Percentiles rank a stretch among this genome's conserved stretches.
These are phyloP conservation scores for Alexandromys fortis DNA, from an alignment of 2,113 vertebrate species.

Conservation along the genomic window DNA sequence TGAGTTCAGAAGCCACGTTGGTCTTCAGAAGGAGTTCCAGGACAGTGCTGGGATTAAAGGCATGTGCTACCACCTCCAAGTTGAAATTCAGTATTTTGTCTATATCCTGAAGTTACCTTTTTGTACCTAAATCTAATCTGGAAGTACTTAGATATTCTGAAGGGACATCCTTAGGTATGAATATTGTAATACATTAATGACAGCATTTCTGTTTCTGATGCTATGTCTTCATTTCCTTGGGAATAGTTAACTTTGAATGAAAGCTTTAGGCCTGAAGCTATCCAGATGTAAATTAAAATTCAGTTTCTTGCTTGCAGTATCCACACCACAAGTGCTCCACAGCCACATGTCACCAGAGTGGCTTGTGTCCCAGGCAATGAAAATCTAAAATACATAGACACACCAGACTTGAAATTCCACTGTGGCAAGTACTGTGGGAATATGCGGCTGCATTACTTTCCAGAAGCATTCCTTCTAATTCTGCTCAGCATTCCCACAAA, in stretches of 20 bases:
- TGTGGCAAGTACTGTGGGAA: not conserved
- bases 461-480: not conserved
- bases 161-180: not conserved
- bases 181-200: not conserved
- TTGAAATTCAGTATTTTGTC: not conserved
- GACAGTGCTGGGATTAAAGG: not conserved
- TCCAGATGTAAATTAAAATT: not conserved
- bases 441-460: not conserved
- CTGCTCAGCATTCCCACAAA: not conserved
- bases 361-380: not conserved
- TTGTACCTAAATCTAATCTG: not conserved
- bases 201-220: not conserved
- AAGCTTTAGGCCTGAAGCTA: not conserved
- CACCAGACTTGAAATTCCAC: not conserved
- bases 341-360: not conserved
- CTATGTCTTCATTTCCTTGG: not conserved
- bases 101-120: not conserved
- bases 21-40: not conserved
- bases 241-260: not conserved
- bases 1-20: not conserved
- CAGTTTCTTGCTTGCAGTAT: not conserved
- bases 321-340: not conserved
- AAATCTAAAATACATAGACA: not conserved
- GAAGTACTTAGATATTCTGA: conserved; percentile 21
- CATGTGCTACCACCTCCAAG: not conserved